These are phyloP conservation scores for Megaptera novaeangliae DNA, from an alignment of 2,113 vertebrate species.

Conservation along the genomic window DNA sequence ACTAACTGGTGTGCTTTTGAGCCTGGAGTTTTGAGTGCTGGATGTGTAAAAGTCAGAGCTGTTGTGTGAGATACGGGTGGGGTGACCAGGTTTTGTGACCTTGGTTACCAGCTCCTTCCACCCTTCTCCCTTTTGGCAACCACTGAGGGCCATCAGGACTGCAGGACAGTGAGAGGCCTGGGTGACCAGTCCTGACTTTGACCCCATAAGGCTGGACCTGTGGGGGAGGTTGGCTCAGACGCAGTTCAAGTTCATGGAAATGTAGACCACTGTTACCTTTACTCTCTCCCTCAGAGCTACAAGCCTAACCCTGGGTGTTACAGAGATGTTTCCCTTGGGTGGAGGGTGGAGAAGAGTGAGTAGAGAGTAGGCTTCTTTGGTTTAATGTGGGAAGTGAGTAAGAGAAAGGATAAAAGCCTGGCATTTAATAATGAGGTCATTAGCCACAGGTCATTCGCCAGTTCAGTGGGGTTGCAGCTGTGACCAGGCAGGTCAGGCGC, in stretches of 20 bases:
- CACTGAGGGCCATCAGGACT: background rate
- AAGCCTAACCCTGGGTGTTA: background rate
- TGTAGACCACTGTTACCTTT: background rate
- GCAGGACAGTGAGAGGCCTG: background rate
- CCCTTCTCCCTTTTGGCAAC: background rate
- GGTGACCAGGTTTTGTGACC: background rate
- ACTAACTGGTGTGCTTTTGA: background rate
- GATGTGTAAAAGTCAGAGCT: background rate
- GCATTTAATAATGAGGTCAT: background rate
- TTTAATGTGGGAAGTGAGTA: background rate
- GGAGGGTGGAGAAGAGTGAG: background rate
- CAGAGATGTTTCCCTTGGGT: background rate
- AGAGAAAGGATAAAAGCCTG: background rate
- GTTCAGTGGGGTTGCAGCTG: fast-evolving
- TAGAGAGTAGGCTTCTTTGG: background rate
- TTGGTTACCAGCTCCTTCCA: background rate
- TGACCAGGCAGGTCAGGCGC: background rate
- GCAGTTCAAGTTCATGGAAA: background rate
- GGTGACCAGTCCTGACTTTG: background rate
- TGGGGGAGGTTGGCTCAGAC: background rate
- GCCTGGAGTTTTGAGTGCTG: background rate
- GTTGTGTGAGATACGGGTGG: background rate
- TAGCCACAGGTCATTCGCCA: background rate
- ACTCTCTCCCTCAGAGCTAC: background rate
- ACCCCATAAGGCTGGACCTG: background rate